Conservation (phyloP, 2,113 vertebrate genomes). For the Channa maculata region DNA sequence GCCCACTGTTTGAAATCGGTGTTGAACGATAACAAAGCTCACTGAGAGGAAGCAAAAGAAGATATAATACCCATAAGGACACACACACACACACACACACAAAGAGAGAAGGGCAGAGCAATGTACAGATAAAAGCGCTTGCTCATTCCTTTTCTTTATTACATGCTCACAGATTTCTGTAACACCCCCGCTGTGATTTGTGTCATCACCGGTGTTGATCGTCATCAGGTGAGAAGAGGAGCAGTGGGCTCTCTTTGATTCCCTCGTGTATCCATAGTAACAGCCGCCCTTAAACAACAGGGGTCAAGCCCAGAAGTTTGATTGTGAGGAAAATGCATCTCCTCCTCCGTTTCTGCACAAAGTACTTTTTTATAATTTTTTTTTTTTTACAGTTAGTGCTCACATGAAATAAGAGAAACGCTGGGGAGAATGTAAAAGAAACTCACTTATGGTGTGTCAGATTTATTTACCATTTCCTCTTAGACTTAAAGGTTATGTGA, state of each 20-base stretch:
- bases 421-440: background rate
- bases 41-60: background rate
- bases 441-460: background rate
- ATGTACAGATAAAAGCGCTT: background rate
- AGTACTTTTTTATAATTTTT: background rate
- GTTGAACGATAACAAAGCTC: conserved; percentile 10
- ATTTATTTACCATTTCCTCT: background rate
- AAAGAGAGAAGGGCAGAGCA: background rate
- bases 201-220: conserved; percentile 49
- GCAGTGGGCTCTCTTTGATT: conserved; percentile 64
- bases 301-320: conserved; percentile 62
- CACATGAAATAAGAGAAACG: background rate
- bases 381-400: background rate
- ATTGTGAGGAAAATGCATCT: conserved; percentile 34
- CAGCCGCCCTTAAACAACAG: conserved; percentile 53
- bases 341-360: conserved; percentile 15
- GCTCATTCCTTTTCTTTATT: conserved; percentile 7
- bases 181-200: conserved; percentile 45
- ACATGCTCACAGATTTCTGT: conserved; percentile 46
- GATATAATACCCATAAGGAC: no score
- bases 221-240: conserved; percentile 74
- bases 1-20: background rate
- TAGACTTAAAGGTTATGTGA: no score
- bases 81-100: no score
- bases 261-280: conserved; percentile 71